A percentile compares a stretch with the other conserved stretches of the same genome.
Conservation (phyloP, 2,113 vertebrate species). For the Myiozetetes cayanensis region DNA sequence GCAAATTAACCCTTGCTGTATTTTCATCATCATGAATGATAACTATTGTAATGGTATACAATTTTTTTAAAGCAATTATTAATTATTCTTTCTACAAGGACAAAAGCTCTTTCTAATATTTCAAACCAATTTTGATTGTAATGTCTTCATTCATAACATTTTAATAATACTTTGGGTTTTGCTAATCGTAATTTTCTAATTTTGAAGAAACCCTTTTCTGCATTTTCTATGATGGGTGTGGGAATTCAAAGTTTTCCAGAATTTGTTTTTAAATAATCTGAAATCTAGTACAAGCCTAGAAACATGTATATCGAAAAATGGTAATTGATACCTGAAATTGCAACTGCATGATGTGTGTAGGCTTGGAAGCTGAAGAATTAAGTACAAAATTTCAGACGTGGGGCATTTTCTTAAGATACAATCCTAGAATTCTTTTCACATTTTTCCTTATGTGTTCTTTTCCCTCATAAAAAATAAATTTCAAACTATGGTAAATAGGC, state of each 20-base stretch:
- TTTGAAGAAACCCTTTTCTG: not conserved
- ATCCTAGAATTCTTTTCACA: not conserved
- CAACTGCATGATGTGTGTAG: not conserved
- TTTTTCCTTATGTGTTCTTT: not conserved
- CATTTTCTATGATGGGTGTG: not conserved
- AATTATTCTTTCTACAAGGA: not conserved
- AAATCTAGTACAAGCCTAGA: not conserved
- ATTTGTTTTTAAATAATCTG: not conserved
- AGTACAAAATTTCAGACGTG: not conserved
- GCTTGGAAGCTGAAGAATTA: not conserved
- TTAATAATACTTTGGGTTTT: not conserved
- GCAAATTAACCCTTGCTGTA: not conserved
- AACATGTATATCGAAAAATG: not conserved
- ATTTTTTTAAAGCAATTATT: not conserved
- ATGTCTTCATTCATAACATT: not conserved
- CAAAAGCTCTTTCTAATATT: not conserved
- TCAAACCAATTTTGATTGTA: not conserved
- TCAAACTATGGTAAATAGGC: not conserved
- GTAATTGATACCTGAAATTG: not conserved
- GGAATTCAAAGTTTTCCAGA: not conserved
- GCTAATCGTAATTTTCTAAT: not conserved
- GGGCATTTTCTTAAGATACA: not conserved
- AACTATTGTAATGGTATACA: not conserved
- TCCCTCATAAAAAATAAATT: not conserved
- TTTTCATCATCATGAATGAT: not conserved